A percentile compares a stretch with the other conserved stretches of the same genome.
Evolutionary conservation across 2,888 invertebrate species (phyloP).

Genomic region (Noctua janthe): DNA sequence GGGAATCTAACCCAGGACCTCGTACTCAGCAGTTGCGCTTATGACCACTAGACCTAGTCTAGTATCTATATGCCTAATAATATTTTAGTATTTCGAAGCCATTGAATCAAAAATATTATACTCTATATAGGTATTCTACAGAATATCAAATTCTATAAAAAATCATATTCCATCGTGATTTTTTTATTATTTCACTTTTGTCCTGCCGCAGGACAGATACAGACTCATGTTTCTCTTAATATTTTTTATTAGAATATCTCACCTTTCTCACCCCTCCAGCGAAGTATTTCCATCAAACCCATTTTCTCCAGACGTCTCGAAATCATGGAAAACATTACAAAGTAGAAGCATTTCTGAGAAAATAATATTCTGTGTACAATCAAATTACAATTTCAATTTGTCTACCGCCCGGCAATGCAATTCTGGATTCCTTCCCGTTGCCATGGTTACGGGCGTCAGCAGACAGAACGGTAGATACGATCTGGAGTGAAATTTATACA

Average conservation of each 20-base stretch:
- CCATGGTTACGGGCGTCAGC: conserved; percentile 72
- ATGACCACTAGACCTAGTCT: not conserved
- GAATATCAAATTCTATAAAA: not conserved
- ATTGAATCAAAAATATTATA: not conserved
- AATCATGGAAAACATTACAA: conserved; percentile 48
- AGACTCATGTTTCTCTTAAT: not conserved
- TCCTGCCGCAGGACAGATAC: not conserved
- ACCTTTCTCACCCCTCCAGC: not conserved
- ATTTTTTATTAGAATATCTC: conserved; percentile 12
- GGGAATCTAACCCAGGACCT: too few species aligned
- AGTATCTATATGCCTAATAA: not conserved
- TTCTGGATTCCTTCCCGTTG: conserved; percentile 59
- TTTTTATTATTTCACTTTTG: not conserved
- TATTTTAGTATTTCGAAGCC: not conserved
- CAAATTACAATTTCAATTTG: conserved; percentile 67
- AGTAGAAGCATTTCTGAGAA: conserved; percentile 39
- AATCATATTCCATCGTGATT: not conserved
- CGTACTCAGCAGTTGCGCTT: too few species aligned
- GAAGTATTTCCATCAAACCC: conserved; percentile 18
- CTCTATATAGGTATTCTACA: not conserved
- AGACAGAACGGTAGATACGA: conserved; percentile 52
- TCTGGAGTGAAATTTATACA: conserved; percentile 45
- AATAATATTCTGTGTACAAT: conserved; percentile 58
- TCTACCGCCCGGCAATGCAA: conserved; percentile 55
- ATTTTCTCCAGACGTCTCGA: conserved; percentile 16